A percentile compares a stretch with the other conserved stretches of the same genome.
phyloP scores from a whole-genome alignment of 2,888 invertebrate genomes.

The Nymphalis c-album region DNA sequence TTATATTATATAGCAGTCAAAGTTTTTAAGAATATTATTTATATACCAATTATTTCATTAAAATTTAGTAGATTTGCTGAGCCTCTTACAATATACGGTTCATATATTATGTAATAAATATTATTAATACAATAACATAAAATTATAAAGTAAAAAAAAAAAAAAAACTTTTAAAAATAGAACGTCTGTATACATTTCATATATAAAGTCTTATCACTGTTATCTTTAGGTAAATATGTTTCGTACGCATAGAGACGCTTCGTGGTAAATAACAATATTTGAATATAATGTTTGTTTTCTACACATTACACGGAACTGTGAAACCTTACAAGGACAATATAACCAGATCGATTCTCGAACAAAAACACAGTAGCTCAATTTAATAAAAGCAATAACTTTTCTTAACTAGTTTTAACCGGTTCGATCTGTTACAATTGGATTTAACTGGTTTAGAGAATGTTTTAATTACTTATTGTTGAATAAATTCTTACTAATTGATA shows the following conservation, averaged over 20 bases:
- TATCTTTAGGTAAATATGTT: slow-evolving; percentile 7
- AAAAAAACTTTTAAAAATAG: too few relatives aligned
- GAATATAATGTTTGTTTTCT: neutral
- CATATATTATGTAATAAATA: too few relatives aligned
- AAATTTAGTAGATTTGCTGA: too few relatives aligned
- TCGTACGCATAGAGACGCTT: neutral
- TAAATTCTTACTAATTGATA: neutral
- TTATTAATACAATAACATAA: too few relatives aligned
- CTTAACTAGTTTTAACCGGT: slow-evolving; percentile 13
- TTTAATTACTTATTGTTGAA: neutral
- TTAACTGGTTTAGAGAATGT: slow-evolving; percentile 13
- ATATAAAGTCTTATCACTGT: slow-evolving; percentile 6
- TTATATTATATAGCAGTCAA: too few relatives aligned
- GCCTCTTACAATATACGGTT: too few relatives aligned
- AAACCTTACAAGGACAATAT: neutral
- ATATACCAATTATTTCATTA: too few relatives aligned
- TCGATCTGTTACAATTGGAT: slow-evolving; percentile 7
- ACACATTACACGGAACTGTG: neutral
- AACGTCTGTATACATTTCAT: neutral
- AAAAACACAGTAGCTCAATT: neutral
- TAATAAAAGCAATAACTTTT: neutral
- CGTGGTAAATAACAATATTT: neutral
- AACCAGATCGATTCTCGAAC: neutral
- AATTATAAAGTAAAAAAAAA: too few relatives aligned
- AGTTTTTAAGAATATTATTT: too few relatives aligned